These are phyloP conservation scores for Cottoperca gobio DNA, from an alignment of 2,797 vertebrate species.

Conservation along the genomic window DNA sequence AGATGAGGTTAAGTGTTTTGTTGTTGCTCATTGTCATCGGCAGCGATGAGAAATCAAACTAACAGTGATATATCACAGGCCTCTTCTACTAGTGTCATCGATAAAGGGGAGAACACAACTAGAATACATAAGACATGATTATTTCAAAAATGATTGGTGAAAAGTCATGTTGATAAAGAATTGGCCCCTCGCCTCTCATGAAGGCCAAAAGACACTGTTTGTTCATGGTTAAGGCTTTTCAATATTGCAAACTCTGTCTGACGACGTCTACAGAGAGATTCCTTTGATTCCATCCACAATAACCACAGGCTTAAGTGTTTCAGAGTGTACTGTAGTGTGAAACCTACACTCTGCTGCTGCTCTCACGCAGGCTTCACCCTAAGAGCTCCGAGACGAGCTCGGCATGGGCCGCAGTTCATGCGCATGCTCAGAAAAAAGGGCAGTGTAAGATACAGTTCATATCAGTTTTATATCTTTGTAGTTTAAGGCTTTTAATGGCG, in stretches of 20 bases:
- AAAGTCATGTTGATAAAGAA: conserved; percentile 67
- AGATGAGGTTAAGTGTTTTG: conserved; percentile 56
- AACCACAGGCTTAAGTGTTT: conserved; percentile 71
- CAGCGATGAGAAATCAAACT: conserved; percentile 30
- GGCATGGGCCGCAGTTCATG: conserved; percentile 26
- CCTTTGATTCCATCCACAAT: conserved; percentile 61
- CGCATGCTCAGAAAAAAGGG: conserved; percentile 19
- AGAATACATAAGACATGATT: conserved; percentile 56
- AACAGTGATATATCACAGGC: conserved; percentile 44
- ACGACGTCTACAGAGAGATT: conserved; percentile 35
- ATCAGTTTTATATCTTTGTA: conserved; percentile 38
- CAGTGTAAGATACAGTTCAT: conserved; percentile 34
- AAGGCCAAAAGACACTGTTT: conserved; percentile 61
- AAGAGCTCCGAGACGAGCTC: conserved; percentile 26
- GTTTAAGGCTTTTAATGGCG: conserved; percentile 56
- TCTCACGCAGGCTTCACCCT: conserved; percentile 28
- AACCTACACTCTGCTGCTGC: conserved; percentile 35
- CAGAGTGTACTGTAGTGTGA: conserved; percentile 42
- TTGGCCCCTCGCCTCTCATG: conserved; percentile 48
- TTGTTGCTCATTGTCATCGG: conserved; percentile 57
- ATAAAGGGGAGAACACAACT: conserved; percentile 24
- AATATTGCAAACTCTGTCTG: conserved; percentile 42
- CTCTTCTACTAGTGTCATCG: conserved; percentile 37
- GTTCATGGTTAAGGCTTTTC: conserved; percentile 72
- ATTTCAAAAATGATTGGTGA: conserved; percentile 67